Percentiles rank a stretch among this genome's conserved stretches.
Conservation (phyloP, 2,113 vertebrate genomes). For the Thryonomys swinderianus region DNA sequence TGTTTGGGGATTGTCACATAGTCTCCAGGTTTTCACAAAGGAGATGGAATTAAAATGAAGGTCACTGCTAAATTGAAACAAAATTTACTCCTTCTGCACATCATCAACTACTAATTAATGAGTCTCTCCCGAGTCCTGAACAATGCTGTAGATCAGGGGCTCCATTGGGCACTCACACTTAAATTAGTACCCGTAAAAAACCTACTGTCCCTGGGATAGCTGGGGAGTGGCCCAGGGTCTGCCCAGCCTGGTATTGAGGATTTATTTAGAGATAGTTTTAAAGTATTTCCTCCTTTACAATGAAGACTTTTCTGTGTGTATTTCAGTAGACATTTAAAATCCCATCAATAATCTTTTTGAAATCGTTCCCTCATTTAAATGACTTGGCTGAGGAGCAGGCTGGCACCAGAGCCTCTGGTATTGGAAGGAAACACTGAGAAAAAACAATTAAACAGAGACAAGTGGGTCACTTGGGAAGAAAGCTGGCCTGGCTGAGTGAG, state of each 20-base stretch:
- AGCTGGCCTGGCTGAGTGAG: neutral
- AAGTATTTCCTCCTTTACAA: slow-evolving; percentile 68
- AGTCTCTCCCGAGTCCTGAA: slow-evolving; percentile 6
- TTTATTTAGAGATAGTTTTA: slow-evolving; percentile 76
- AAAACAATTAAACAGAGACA: slow-evolving; percentile 44
- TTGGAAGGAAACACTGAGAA: slow-evolving; percentile 19
- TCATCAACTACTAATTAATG: slow-evolving; percentile 76
- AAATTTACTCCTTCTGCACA: slow-evolving; percentile 75
- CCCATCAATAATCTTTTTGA: slow-evolving; percentile 75
- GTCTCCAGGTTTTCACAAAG: slow-evolving; percentile 68
- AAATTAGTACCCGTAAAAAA: slow-evolving; percentile 45
- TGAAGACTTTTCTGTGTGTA: slow-evolving; percentile 75
- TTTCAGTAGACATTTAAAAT: slow-evolving; percentile 76
- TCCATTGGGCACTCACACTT: slow-evolving; percentile 26
- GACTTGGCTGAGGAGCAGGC: slow-evolving; percentile 64
- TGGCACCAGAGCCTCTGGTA: slow-evolving; percentile 51
- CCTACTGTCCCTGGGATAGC: neutral
- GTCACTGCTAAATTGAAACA: slow-evolving; percentile 57
- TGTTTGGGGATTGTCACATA: slow-evolving; percentile 46
- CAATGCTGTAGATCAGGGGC: slow-evolving; percentile 38
- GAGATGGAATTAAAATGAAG: slow-evolving; percentile 74
- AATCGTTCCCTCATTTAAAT: slow-evolving; percentile 70
- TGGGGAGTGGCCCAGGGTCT: neutral
- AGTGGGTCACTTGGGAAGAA: neutral
- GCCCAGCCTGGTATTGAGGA: slow-evolving; percentile 72